phyloP scores from a whole-genome alignment of 2,888 invertebrate genomes.

The Drosophila demipolita region DNA sequence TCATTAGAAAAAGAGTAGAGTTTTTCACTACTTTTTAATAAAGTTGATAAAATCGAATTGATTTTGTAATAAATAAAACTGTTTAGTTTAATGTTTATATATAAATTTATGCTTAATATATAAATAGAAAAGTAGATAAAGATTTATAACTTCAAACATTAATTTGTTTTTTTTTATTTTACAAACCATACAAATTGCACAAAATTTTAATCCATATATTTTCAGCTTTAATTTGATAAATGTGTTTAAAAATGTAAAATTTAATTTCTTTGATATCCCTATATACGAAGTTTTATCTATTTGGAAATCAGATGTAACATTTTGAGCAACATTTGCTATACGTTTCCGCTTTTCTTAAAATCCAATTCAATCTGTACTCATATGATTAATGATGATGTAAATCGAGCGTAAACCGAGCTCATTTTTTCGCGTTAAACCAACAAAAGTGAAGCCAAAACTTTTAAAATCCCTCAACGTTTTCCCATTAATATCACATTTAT shows the following conservation, averaged over 20 bases:
- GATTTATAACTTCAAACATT: not conserved
- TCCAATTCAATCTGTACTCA: constrained; percentile 20
- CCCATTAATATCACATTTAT: constrained; percentile 80
- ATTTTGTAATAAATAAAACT: not conserved
- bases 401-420: constrained; percentile 63
- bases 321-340: constrained; percentile 19
- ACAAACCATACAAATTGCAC: no score
- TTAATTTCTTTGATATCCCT: not conserved
- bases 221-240: not conserved
- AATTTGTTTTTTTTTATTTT: not conserved
- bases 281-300: not conserved
- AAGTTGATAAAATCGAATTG: not conserved
- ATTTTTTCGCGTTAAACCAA: constrained; percentile 62
- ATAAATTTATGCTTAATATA: not conserved
- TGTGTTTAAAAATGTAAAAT: not conserved
- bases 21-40: not conserved
- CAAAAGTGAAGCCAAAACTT: constrained; percentile 59
- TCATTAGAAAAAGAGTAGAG: not conserved
- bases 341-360: constrained; percentile 12
- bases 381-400: constrained; percentile 71
- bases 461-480: constrained; percentile 71
- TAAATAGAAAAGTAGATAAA: not conserved
- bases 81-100: no score
- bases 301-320: not conserved
- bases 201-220: no score